Evolutionary conservation across 2,888 invertebrate species (phyloP), one percentile per base, ranked within the genome.

Genomic region (Plagodis pulveraria): DNA sequence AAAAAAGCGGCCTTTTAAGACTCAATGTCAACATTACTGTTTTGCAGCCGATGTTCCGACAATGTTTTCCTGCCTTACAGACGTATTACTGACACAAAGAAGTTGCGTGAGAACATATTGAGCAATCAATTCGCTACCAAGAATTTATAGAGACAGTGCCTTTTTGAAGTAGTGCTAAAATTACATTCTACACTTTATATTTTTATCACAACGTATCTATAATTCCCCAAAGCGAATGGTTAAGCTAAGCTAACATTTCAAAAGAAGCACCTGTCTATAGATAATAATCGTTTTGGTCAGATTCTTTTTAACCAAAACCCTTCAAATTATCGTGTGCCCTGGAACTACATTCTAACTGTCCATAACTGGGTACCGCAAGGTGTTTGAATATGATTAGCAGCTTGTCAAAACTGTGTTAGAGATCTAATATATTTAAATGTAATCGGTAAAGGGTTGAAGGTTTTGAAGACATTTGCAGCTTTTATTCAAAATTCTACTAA

Each of bases 351-450:
- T 89, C 87, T 84, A 86, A 87, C 83, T 81, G 81, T 77, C 78
- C 69, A 71, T 81, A 78, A 81, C 80, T 78, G 74, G 77, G 77
- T 80, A 84, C 79, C 82, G 90, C 92, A 92, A 92, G 92, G 92
- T 92, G 91, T 83, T 86, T 84, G 88, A 88, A 91, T 92, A 91
- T 91, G 91, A 92, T 92, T 91, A 92, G 89, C 91, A 86, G 91
- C 92, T 91, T 87, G 92, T 92, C 91, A 92, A 87, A 91, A 89
- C 76, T 86, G 83, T 86, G 81, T 89, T 89, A 87, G 82, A 78
- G 77, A 67, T 75, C 70, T 86, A 86, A 89, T 88, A 73, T 84
- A 89, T 91, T 91, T 84, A 83, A 88, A 89, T 85, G 75, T 83
- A 84, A 79, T 80, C 80, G 72, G 76, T 67, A 73, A 89, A 86